These are phyloP conservation scores for Poeciliopsis retropinna DNA, from an alignment of 2,113 vertebrate species.

Conservation along the genomic window DNA sequence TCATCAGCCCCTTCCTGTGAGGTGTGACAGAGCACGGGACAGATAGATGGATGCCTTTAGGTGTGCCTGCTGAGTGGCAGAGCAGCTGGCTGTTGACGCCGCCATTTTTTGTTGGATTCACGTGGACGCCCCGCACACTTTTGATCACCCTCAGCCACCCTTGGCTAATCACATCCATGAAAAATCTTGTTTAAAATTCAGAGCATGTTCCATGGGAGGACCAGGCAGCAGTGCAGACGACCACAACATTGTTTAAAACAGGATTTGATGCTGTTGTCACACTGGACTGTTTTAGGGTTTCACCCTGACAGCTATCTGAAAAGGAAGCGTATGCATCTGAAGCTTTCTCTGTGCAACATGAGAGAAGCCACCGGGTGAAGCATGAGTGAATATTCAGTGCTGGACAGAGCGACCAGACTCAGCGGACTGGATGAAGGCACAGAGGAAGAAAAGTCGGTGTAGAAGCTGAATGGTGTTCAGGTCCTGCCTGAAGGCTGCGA, in stretches of 20 bases:
- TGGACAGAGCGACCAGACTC: conserved; percentile 6
- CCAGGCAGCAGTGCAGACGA: conserved; percentile 10
- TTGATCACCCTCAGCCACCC: conserved; percentile 3
- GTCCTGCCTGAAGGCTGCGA: conserved; percentile 54
- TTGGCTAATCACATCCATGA: conserved; percentile 11
- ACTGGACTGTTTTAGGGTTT: conserved; percentile 23
- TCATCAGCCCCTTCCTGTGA: conserved; percentile 67
- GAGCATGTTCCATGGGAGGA: neutral
- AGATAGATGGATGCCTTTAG: conserved; percentile 63
- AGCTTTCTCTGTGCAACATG: conserved; percentile 14
- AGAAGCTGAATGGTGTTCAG: conserved; percentile 60
- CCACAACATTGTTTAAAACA: conserved; percentile 37
- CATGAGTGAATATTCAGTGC: conserved; percentile 10
- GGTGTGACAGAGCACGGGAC: conserved; percentile 55
- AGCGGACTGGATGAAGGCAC: conserved; percentile 27
- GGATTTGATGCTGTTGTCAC: conserved; percentile 41
- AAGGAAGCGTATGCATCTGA: conserved; percentile 22
- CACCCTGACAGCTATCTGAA: conserved; percentile 18
- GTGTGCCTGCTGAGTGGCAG: conserved; percentile 40
- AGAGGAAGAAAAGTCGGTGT: conserved; percentile 52
- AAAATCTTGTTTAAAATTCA: conserved; percentile 43
- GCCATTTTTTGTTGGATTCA: conserved; percentile 49
- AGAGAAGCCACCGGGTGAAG: conserved; percentile 16
- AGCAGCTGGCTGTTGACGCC: conserved; percentile 57
- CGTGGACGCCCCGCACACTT: conserved; percentile 48